Percentiles rank a stretch among this genome's conserved stretches.
phyloP scores from a whole-genome alignment of 2,888 invertebrate genomes.

The Zootermopsis nevadensis region DNA sequence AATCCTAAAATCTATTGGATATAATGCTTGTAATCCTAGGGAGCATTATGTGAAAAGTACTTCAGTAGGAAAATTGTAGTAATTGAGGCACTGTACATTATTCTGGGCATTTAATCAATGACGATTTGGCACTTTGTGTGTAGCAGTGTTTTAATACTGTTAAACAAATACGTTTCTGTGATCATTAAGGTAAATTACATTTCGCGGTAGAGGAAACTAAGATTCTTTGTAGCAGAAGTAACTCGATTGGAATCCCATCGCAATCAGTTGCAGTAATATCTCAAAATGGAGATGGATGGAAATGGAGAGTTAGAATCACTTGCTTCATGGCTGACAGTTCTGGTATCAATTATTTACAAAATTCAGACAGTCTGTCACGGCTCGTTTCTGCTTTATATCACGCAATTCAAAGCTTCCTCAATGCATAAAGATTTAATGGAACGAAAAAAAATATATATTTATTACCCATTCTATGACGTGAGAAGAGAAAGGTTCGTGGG shows the following conservation, averaged over 20 bases:
- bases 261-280: neutral
- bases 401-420: neutral
- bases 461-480: neutral
- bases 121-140: too few species aligned
- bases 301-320: neutral
- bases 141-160: too few species aligned
- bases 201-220: neutral
- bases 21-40: too few species aligned
- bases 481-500: neutral
- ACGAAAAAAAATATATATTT: neutral
- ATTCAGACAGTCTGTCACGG: neutral
- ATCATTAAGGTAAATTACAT: too few species aligned
- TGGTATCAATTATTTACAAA: neutral
- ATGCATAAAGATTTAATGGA: neutral
- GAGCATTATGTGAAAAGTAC: too few species aligned
- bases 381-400: neutral
- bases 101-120: too few species aligned
- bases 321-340: neutral
- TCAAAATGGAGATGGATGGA: neutral
- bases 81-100: too few species aligned
- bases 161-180: too few species aligned
- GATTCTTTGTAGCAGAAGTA: neutral
- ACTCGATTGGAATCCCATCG: neutral
- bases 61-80: too few species aligned
- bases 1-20: too few species aligned